A percentile compares a stretch with the other conserved stretches of the same genome.
Evolutionary conservation across 1,140 invertebrate genomes (phyloP).

Genomic region (Oryctes rhinoceros): DNA sequence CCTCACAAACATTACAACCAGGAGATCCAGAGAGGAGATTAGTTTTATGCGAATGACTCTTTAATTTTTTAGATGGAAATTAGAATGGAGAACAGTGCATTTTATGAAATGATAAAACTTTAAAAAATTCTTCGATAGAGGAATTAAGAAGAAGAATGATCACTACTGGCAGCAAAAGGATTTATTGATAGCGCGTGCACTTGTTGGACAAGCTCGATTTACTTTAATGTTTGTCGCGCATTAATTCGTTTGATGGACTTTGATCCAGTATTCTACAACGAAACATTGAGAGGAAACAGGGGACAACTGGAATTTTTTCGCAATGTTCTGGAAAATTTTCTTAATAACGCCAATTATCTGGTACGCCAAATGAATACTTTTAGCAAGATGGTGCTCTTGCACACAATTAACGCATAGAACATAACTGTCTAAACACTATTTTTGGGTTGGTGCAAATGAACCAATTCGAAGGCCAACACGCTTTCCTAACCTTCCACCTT

Average conservation of each 20-base stretch:
- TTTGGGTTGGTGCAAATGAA: neutral
- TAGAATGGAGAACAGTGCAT: neutral
- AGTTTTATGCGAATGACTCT: neutral
- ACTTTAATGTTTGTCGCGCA: neutral
- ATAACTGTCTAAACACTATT: neutral
- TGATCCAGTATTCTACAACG: neutral
- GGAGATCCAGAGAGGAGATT: neutral
- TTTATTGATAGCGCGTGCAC: neutral
- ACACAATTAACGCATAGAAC: neutral
- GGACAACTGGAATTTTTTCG: neutral
- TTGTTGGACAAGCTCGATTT: neutral
- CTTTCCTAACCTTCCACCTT: neutral
- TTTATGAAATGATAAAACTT: neutral
- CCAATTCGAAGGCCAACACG: neutral
- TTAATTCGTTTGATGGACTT: neutral
- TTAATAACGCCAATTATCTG: constrained; percentile 14
- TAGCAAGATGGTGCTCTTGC: neutral
- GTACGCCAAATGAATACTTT: neutral
- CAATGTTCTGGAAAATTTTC: neutral
- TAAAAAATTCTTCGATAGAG: neutral
- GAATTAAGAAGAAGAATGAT: neutral
- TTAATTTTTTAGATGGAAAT: neutral
- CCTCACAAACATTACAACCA: constrained; percentile 9
- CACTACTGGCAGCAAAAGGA: neutral
- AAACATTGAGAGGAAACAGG: neutral